Percentiles rank a stretch among this genome's conserved stretches.
These are phyloP conservation scores for Apamea crenata DNA, from an alignment of 2,888 invertebrate genomes.

Conservation along the genomic window DNA sequence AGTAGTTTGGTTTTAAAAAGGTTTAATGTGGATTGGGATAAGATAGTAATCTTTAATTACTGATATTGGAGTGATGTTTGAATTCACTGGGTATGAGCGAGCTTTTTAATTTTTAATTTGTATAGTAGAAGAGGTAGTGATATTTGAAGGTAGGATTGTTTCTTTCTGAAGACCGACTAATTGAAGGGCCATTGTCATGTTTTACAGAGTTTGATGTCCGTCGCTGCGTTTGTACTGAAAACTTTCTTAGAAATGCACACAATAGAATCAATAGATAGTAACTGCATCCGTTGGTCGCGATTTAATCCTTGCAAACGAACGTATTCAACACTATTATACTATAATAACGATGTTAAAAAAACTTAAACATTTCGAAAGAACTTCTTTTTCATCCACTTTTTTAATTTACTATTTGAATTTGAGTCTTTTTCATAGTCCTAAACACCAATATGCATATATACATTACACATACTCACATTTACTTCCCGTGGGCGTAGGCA, in stretches of 20 bases:
- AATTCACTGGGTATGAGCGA: not conserved
- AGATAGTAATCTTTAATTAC: conserved; percentile 17
- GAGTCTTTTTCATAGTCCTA: no score
- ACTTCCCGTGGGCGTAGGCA: no score
- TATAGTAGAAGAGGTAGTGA: not conserved
- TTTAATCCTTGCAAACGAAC: not conserved
- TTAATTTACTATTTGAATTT: no score
- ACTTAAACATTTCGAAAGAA: not conserved
- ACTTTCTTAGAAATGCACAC: not conserved
- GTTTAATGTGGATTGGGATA: not conserved
- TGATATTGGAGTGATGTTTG: not conserved
- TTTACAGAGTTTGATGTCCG: conserved; percentile 8
- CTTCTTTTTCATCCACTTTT: no score
- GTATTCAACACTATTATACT: not conserved
- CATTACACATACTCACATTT: no score
- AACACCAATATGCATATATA: no score
- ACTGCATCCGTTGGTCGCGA: not conserved
- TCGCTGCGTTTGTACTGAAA: conserved; percentile 1
- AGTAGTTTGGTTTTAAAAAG: conserved; percentile 19
- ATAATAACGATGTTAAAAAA: not conserved
- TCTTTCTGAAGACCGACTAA: not conserved
- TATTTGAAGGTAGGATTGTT: not conserved
- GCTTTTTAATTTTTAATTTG: not conserved
- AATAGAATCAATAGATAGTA: not conserved
- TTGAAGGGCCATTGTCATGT: conserved; percentile 1